Base-by-base conservation (phyloP, 2,797 vertebrate genomes). In the Salarias fasciatus region DNA sequence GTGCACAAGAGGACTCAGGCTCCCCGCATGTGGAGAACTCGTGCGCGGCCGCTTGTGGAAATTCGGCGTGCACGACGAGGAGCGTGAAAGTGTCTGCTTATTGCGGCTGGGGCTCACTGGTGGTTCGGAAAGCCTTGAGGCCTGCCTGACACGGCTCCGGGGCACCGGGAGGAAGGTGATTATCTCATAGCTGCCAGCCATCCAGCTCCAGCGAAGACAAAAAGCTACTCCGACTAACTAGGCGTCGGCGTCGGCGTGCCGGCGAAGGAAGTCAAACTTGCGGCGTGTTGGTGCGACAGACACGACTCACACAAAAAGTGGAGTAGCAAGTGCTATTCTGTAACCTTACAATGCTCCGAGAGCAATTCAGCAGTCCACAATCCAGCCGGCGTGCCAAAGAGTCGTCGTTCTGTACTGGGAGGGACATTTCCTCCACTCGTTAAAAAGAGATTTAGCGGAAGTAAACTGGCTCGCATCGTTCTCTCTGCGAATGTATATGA, bases 101-200 rank as follows among this genome's bases (percentile, higher is more conserved):
- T 68, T 85, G 79, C 67, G 72, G 70, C 69, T 78, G 58, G 67
- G 80, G 60, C 79, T 75, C 75, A 63, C 62, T 73, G 77, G 72
- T 72, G 72, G 72, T 67, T 67, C 60, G 79, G 75, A 82, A 35
- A 84, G 83, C 88, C 90, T 84, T 72, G 57, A 80, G 86, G 88
- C 83, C 85, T 89, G 82, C 79, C 86, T 92, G 83, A 87, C 82
- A 83, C 84, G 66, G 89, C 86, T 88, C 57, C 77, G 63, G 89
- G 90, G 86, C 86, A 85, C 82, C 65, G 65, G 74, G 87, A 82
- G 87, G 86, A 88, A 90, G 90, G 86, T 92, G 91, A 93, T 93
- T 93, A 93, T 93, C 89, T 92, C 87, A 61, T 91, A 88, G 92
- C 92, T 92, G 86, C 88, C 84, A 92, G 90, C 91, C 65, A 92